Evolutionary conservation across 2,113 vertebrate species (phyloP), one percentile per base, ranked within the genome.

Genomic region (Pelobates fuscus): DNA sequence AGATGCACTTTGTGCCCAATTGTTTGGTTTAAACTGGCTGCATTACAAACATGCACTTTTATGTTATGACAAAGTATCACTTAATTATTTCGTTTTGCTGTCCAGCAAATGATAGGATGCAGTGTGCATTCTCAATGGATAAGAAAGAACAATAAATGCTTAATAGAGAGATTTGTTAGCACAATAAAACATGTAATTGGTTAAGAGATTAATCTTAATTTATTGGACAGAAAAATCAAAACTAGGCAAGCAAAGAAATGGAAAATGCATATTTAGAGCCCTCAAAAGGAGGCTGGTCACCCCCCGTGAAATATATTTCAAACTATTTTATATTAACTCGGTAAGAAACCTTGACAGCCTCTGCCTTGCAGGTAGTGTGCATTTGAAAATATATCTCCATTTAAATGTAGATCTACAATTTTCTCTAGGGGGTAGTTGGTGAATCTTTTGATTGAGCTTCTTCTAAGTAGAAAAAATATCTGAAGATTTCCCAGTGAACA

Each of bases 81-180:
- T 91, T 83, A 89, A 88, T 92, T 91, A 91, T 89, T 90, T 86
- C 89, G 81, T 82, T 80, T 86, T 85, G 86, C 84, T 85, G 86
- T 85, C 85, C 78, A 78, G 44, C 78, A 80, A 80, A 55, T 84
- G 32, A 81, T 87, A 87, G 82, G 86, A 70, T 75, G 82, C 79
- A 80, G 79, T 80, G 88, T 81, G 80, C 18, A 8, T 77, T 55
- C 71, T 67, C 80, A 82, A 82, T 81, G 84, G 81, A 83, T 80
- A 86, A 84, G n/a, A 8, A 26, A 49, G 37, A 44, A 52, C 64
- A 46, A 76, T 59, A 67, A 76, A 76, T 32, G 44, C 59, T 62
- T 72, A 72, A 72, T 59, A 67, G 73, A 67, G 73, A 76, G 54
- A 76, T 76, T 76, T 59, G 64, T 67, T 76, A 67, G 73, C 64